Percentiles rank a stretch among this genome's conserved stretches.
These are phyloP conservation scores for Anneissia japonica DNA, from an alignment of 35 echinoderm and acorn worm species.

Conservation along the genomic window DNA sequence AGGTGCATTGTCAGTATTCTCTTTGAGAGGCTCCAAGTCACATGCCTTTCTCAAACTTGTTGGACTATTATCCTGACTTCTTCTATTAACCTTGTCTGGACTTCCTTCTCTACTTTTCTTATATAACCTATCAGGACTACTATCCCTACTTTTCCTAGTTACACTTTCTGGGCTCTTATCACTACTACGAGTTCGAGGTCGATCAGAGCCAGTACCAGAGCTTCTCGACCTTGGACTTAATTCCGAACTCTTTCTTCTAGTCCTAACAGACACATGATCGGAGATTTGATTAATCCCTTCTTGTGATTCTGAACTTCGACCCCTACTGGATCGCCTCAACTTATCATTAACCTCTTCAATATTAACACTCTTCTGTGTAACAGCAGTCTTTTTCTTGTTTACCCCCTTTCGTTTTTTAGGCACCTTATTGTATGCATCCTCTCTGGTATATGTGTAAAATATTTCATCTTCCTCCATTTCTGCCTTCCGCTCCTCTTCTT, in stretches of 20 bases:
- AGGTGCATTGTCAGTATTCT: neutral
- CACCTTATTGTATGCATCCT: conserved; percentile 96
- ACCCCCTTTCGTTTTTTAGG: conserved; percentile 54
- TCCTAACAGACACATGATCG: neutral
- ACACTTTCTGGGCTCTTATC: neutral
- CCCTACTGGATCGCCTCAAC: neutral
- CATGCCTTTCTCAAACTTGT: neutral
- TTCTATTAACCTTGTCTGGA: neutral
- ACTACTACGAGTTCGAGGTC: neutral
- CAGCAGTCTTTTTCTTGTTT: conserved; percentile 1
- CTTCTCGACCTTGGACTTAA: conserved; percentile 20
- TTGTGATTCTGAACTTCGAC: neutral
- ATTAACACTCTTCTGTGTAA: neutral
- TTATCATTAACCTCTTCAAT: neutral
- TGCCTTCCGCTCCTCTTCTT: conserved; percentile 73
- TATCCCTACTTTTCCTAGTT: neutral
- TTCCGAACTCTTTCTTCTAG: neutral
- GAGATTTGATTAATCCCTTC: conserved; percentile 3
- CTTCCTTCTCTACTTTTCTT: neutral
- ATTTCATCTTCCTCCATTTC: conserved; percentile 95
- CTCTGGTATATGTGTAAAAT: conserved; percentile 77
- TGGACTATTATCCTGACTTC: neutral
- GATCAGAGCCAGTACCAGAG: neutral
- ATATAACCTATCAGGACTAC: neutral
- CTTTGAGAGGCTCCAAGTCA: neutral